phyloP scores from a whole-genome alignment of 2,113 vertebrate species.

The Amphiprion ocellaris region DNA sequence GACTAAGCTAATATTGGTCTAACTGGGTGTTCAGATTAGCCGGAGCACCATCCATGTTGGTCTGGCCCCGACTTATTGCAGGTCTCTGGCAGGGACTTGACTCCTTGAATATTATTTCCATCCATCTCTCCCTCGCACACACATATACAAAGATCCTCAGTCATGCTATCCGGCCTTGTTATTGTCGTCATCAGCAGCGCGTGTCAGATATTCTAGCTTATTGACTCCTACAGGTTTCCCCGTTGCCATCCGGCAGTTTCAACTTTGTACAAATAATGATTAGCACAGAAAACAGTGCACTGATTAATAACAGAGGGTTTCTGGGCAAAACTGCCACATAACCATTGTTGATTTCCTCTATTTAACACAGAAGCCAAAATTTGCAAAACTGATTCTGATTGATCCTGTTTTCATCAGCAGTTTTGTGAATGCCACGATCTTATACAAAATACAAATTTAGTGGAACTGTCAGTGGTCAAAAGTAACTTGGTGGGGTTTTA shows the following conservation, averaged over 20 bases:
- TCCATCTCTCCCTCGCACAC: not conserved
- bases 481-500: too few species aligned
- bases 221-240: conserved; percentile 33
- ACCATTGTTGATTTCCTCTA: too few species aligned
- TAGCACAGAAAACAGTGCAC: not conserved
- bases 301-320: too few species aligned
- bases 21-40: conserved; percentile 5
- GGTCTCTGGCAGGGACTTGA: conserved; percentile 10
- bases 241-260: not conserved
- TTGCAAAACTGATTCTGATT: too few species aligned
- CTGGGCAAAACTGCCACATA: too few species aligned
- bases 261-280: not conserved
- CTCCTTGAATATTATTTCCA: not conserved
- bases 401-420: too few species aligned
- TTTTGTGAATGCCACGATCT: too few species aligned
- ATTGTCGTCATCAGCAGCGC: conserved; percentile 7
- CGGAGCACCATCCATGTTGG: not conserved
- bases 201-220: conserved; percentile 47
- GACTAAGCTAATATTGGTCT: conserved; percentile 44
- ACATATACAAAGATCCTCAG: conserved; percentile 8
- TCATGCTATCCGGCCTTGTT: conserved; percentile 25
- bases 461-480: too few species aligned
- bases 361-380: too few species aligned
- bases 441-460: too few species aligned
- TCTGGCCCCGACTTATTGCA: not conserved